Evolutionary conservation across 1,140 invertebrate genomes (phyloP).

Genomic region (Mercenaria mercenaria): DNA sequence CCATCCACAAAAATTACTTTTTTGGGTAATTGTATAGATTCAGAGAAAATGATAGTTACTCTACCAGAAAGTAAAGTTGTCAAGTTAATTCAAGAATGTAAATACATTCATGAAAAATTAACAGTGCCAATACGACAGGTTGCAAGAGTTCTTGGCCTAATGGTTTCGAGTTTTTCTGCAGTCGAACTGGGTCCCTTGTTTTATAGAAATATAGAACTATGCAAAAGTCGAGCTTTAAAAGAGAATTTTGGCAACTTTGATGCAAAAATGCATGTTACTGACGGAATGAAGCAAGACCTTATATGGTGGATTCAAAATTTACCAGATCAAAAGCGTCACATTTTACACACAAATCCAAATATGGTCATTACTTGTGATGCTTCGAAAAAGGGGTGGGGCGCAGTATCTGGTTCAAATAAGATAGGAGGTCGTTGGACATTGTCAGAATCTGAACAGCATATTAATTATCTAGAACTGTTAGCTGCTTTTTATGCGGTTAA

Average conservation of each 20-base stretch:
- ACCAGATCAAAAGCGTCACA: slow-evolving; percentile 10
- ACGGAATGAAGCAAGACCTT: slow-evolving; percentile 6
- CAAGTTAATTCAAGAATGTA: slow-evolving; percentile 26
- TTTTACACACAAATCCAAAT: slow-evolving; percentile 5
- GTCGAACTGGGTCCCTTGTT: slow-evolving; percentile 27
- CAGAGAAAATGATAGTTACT: slow-evolving; percentile 40
- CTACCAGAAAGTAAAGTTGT: slow-evolving; percentile 53
- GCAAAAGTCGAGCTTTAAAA: not conserved
- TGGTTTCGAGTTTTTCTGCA: slow-evolving; percentile 49
- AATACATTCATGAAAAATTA: not conserved
- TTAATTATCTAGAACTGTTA: slow-evolving; percentile 16
- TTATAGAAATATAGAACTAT: slow-evolving; percentile 4
- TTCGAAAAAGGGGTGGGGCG: not conserved
- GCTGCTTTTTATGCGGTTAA: not conserved
- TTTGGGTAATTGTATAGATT: slow-evolving; percentile 14
- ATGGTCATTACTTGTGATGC: slow-evolving; percentile 13
- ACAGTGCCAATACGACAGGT: slow-evolving; percentile 14
- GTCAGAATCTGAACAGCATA: slow-evolving; percentile 24
- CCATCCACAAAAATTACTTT: slow-evolving; percentile 1
- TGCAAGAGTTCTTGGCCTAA: not conserved
- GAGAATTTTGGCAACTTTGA: slow-evolving; percentile 22
- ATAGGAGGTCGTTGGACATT: slow-evolving; percentile 42
- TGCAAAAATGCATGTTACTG: not conserved
- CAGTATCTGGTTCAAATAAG: not conserved
- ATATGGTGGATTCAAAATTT: slow-evolving; percentile 38